Evolutionary conservation across 2,797 vertebrate species (phyloP).

Genomic region (Melanotaenia nigrans): DNA sequence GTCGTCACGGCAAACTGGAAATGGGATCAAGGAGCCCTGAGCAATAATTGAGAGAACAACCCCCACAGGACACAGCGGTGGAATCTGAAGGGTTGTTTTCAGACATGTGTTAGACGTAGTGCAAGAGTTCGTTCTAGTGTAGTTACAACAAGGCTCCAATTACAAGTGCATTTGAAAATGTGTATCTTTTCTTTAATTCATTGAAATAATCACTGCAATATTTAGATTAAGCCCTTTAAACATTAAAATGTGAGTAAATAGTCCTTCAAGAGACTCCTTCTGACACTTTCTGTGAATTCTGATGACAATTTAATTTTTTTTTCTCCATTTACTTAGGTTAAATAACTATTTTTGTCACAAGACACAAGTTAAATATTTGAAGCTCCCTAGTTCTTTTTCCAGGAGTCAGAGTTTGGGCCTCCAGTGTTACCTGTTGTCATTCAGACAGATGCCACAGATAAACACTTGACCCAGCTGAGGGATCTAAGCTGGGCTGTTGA

Average conservation of each 20-base stretch:
- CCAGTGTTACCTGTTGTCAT: conserved; percentile 9
- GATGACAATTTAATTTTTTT: neutral
- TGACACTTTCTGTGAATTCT: neutral
- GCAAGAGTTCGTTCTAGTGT: conserved; percentile 26
- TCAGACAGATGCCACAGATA: conserved; percentile 19
- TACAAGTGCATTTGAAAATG: conserved; percentile 21
- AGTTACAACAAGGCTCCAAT: conserved; percentile 25
- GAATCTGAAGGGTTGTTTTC: conserved; percentile 23
- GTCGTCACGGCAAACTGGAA: conserved; percentile 71
- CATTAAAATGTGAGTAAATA: neutral
- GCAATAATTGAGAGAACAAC: conserved; percentile 71
- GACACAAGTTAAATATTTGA: neutral
- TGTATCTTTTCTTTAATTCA: neutral
- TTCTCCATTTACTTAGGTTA: neutral
- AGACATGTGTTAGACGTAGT: conserved; percentile 8
- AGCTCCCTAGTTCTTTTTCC: neutral
- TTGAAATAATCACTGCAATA: neutral
- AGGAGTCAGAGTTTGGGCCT: conserved; percentile 12
- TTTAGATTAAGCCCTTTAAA: neutral
- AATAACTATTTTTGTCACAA: neutral
- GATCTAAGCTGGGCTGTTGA: conserved; percentile 34
- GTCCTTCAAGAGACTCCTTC: neutral
- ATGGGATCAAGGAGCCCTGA: conserved; percentile 72
- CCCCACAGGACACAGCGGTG: conserved; percentile 42
- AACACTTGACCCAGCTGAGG: conserved; percentile 25